Conservation (phyloP, 2,888 invertebrate species). For the Acleris holmiana region DNA sequence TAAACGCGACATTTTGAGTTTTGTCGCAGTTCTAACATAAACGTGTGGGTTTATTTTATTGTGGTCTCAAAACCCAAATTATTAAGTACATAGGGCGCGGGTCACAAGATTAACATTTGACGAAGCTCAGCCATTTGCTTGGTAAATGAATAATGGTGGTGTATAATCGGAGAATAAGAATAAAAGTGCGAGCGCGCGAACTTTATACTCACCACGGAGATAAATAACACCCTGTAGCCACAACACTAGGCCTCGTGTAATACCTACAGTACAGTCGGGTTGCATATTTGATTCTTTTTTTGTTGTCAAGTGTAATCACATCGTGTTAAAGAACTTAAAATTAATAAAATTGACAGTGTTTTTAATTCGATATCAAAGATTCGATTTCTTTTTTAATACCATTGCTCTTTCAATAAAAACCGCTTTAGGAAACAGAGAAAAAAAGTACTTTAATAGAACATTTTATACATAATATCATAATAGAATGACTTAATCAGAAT, state of each 20-base stretch:
- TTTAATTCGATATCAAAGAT: too few relatives aligned
- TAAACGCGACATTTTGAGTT: too few relatives aligned
- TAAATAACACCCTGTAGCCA: conserved; percentile 61
- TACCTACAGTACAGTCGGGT: conserved; percentile 47
- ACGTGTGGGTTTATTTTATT: too few relatives aligned
- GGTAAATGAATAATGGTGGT: conserved; percentile 67
- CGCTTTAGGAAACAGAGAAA: too few relatives aligned
- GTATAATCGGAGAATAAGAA: conserved; percentile 54
- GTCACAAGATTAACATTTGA: conserved; percentile 66
- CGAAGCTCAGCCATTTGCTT: conserved; percentile 71
- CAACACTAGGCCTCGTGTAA: conserved; percentile 50
- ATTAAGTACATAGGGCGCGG: conserved; percentile 52
- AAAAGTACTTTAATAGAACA: too few relatives aligned
- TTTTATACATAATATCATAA: too few relatives aligned
- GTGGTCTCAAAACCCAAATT: conserved; percentile 43
- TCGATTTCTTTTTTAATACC: too few relatives aligned
- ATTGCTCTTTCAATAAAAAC: too few relatives aligned
- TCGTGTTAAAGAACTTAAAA: neutral
- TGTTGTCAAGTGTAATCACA: neutral
- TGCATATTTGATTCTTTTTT: conserved; percentile 3
- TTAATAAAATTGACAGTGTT: too few relatives aligned
- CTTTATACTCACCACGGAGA: conserved; percentile 54
- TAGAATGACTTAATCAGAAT: too few relatives aligned
- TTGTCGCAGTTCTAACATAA: too few relatives aligned
- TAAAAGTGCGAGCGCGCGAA: conserved; percentile 55